Evolutionary conservation across 1,140 invertebrate genomes (phyloP), one percentile per base, ranked within the genome.

Genomic region (Diorhabda sublineata): DNA sequence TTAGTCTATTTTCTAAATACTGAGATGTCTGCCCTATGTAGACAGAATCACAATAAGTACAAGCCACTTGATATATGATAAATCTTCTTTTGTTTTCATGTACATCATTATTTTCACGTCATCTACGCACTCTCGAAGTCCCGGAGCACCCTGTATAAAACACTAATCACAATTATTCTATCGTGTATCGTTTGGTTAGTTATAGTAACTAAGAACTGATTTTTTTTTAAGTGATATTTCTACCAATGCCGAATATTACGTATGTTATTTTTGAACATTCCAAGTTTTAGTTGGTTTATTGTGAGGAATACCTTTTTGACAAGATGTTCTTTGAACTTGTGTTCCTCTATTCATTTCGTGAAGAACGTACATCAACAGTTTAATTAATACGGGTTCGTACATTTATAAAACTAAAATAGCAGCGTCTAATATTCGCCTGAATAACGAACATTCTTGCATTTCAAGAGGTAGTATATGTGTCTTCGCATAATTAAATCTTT

Each of bases 391-490:
- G n/a, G 26, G 6, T 52, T 52, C n/a, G 47, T 52, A 6, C 6
- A 52, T 52, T 52, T 52, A 52, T n/a, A 52, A 52, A n/a, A 52
- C 47, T 52, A n/a, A 52, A 52, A 52, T 52, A 52, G 47, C 47
- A 52, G 4, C 47, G 47, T 52, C 47, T 52, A n/a, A 52, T 52
- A 6, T 52, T 52, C n/a, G 47, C n/a, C 47, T 52, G 47, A 52
- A 52, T 52, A 52, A n/a, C 47, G n/a, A 52, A 52, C 47, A 52
- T 52, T 52, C 47, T 52, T 52, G n/a, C 47, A 52, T 52, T 52
- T 52, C 47, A 52, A n/a, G n/a, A n/a, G 47, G 47, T 52, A 52
- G n/a, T 52, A 52, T 52, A 52, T 52, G n/a, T n/a, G 6, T 52
- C 47, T 8, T 52, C n/a, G 47, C 47, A 26, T 26, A 26, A 26